Evolutionary conservation across 2,888 invertebrate genomes (phyloP).

Genomic region (Magallana nippona): DNA sequence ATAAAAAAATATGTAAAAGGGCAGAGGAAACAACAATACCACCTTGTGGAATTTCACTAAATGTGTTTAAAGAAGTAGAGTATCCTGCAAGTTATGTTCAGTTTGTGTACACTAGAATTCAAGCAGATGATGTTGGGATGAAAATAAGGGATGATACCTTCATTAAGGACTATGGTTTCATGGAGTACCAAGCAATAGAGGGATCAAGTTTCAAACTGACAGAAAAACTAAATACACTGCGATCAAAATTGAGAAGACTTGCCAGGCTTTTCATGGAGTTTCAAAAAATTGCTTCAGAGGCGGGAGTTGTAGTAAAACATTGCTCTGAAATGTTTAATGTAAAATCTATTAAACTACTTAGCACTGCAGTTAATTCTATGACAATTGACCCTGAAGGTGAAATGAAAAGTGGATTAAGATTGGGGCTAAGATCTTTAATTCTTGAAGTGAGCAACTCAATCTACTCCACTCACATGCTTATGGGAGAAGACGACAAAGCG

Average conservation of each 20-base stretch:
- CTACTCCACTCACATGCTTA: not conserved
- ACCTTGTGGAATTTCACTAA: no score
- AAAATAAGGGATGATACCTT: no score
- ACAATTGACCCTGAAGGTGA: not conserved
- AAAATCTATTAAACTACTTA: not conserved
- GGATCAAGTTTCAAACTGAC: not conserved
- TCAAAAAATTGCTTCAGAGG: not conserved
- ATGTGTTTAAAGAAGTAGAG: no score
- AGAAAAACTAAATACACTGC: not conserved
- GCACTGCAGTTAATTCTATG: not conserved
- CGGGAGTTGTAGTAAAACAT: not conserved
- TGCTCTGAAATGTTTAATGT: slow-evolving; percentile 13
- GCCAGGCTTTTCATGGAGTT: not conserved
- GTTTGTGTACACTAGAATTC: no score
- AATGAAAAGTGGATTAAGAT: slow-evolving; percentile 17
- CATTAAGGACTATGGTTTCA: no score
- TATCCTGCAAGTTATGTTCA: no score
- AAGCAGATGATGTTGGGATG: no score
- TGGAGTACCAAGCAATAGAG: no score
- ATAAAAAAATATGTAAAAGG: no score
- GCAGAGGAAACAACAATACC: no score
- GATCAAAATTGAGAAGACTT: slow-evolving; percentile 23
- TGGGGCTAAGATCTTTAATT: not conserved
- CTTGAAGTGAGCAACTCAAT: not conserved
- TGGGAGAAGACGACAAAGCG: not conserved